Evolutionary conservation across 2,797 vertebrate genomes (phyloP), one percentile per base, ranked within the genome.

Genomic region (Aldrovandia affinis): DNA sequence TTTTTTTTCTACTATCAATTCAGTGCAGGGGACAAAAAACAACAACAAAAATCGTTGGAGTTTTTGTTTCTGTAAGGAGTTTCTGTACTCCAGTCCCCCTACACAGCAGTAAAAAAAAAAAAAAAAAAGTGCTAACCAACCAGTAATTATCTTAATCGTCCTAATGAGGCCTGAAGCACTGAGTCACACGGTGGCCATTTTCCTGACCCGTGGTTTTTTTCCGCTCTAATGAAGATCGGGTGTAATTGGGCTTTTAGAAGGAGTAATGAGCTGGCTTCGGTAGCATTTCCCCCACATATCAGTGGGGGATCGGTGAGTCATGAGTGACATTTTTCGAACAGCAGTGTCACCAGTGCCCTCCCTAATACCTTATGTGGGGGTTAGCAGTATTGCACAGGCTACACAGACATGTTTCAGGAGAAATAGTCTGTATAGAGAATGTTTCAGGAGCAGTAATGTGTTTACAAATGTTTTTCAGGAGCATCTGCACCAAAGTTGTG

Each of bases 81-180:
- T n/a, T n/a, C n/a, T n/a, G n/a, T 39, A 20, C 30, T 20, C 36
- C 33, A 70, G 68, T 20, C 15, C 68, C 30, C 18, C 20, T 70
- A 6, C 33, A 36, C 18, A 39, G 73, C 42, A 77, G 73, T 44
- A 44, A 44, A 44, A 39, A 70, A 65, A 30, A 65, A 65, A 65
- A 39, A 36, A 22, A 73, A 50, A 6, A 57, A 57, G 55, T 44
- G 36, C 42, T 25, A n/a, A 47, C 12, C 6, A 77, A 77, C 73
- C 39, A 77, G n/a, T 47, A 47, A 77, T 44, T 47, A 77, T 77
- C 73, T 25, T 18, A 44, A 9, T 77, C 28, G 42, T 28, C 77
- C 22, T 52, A 79, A 79, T 79, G 77, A 79, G 77, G 10, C 50
- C 50, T 79, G 77, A 79, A 79, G 44, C 47, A 25, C n/a, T n/a